Evolutionary conservation across 2,797 vertebrate genomes (phyloP).

Genomic region (Tolypeutes matacus): DNA sequence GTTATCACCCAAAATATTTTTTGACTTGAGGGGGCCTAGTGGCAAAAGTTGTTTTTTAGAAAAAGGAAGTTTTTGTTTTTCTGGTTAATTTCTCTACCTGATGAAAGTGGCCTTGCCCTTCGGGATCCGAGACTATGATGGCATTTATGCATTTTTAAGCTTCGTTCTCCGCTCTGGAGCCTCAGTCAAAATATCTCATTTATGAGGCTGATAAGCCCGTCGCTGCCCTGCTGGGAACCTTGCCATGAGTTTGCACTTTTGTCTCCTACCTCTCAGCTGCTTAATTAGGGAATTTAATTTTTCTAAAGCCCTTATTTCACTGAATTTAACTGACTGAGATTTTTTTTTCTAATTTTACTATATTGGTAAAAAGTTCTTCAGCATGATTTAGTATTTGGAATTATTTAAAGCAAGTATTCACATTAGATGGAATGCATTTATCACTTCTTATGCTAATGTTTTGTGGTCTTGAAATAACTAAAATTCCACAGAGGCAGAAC

Average conservation of each 20-base stretch:
- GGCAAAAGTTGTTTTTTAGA: not conserved
- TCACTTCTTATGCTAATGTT: not conserved
- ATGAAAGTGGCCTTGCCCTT: not conserved
- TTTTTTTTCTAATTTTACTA: not conserved
- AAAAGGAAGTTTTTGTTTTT: not conserved
- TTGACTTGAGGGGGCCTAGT: not conserved
- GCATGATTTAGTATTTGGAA: constrained; percentile 6
- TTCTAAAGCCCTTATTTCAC: constrained; percentile 24
- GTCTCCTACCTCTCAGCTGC: not conserved
- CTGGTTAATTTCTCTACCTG: not conserved
- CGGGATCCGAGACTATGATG: not conserved
- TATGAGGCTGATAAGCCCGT: not conserved
- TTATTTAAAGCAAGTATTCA: constrained; percentile 24
- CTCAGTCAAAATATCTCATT: not conserved
- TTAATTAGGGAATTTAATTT: constrained; percentile 30
- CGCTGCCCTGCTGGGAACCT: not conserved
- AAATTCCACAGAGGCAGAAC: not conserved
- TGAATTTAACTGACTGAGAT: constrained; percentile 7
- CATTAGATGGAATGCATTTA: not conserved
- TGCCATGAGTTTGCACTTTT: rapidly evolving
- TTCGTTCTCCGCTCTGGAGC: not conserved
- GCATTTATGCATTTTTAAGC: not conserved
- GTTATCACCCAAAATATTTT: not conserved
- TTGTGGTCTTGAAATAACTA: not conserved
- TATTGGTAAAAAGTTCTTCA: not conserved